Evolutionary conservation across 1,140 invertebrate genomes (phyloP).

Genomic region (Rhyacophila brunnea): DNA sequence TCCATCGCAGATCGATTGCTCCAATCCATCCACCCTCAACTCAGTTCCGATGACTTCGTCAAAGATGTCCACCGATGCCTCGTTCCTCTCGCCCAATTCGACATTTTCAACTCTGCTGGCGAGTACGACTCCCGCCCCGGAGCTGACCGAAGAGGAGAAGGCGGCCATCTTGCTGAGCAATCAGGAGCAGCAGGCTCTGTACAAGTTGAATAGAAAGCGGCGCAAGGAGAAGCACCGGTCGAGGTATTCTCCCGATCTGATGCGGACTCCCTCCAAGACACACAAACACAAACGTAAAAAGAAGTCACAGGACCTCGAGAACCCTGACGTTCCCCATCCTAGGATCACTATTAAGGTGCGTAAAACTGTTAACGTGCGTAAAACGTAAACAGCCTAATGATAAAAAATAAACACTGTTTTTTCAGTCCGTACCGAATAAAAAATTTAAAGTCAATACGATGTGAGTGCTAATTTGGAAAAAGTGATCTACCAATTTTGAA

Average conservation of each 20-base stretch:
- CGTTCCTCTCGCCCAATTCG: slow-evolving; percentile 45
- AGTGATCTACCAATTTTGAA: too few species aligned
- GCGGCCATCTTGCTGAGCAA: slow-evolving; percentile 43
- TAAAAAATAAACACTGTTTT: too few species aligned
- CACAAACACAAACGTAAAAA: slow-evolving; percentile 72
- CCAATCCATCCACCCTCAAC: slow-evolving; percentile 38
- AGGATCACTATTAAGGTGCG: slow-evolving; percentile 75
- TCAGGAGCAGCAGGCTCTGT: slow-evolving; percentile 48
- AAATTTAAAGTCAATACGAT: too few species aligned
- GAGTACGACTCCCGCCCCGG: background rate
- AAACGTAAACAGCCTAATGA: too few species aligned
- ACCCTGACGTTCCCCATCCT: slow-evolving; percentile 62
- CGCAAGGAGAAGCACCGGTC: slow-evolving; percentile 68
- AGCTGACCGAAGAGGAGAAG: slow-evolving; percentile 43
- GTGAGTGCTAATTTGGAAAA: too few species aligned
- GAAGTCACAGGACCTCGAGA: slow-evolving; percentile 68
- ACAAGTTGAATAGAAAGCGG: slow-evolving; percentile 61
- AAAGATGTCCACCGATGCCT: slow-evolving; percentile 36
- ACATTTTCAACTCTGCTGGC: slow-evolving; percentile 49
- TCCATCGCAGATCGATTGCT: slow-evolving; percentile 43
- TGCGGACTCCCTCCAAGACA: slow-evolving; percentile 58
- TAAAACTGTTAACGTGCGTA: slow-evolving; percentile 4
- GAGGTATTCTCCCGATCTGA: slow-evolving; percentile 65
- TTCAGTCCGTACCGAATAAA: too few species aligned
- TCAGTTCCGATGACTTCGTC: slow-evolving; percentile 4